These are phyloP conservation scores for Automeris io DNA, from an alignment of 2,888 invertebrate genomes.

Conservation along the genomic window DNA sequence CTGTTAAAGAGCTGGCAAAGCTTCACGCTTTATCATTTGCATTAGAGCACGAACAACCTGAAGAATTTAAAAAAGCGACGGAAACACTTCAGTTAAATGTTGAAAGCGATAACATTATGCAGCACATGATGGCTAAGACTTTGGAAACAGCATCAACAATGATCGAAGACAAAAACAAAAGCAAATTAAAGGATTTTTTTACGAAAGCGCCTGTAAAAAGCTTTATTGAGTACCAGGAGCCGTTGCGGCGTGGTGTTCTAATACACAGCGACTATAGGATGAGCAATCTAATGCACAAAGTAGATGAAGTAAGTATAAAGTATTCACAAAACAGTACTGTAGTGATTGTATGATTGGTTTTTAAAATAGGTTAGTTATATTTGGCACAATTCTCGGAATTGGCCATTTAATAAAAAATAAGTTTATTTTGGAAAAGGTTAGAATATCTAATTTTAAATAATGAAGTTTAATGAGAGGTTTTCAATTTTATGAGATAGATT, in stretches of 20 bases:
- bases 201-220: too few species aligned
- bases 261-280: constrained; percentile 1
- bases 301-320: not conserved
- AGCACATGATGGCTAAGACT: not conserved
- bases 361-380: too few species aligned
- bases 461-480: too few species aligned
- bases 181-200: not conserved
- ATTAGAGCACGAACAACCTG: constrained; percentile 22
- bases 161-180: not conserved
- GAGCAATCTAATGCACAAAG: constrained; percentile 7
- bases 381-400: too few species aligned
- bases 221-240: not conserved
- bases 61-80: constrained; percentile 14
- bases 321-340: too few species aligned
- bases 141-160: not conserved
- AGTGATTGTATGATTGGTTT: too few species aligned
- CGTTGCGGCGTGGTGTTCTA: not conserved
- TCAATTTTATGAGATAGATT: too few species aligned
- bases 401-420: too few species aligned
- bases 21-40: constrained; percentile 34
- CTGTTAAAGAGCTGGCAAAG: constrained; percentile 11
- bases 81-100: not conserved
- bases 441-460: too few species aligned
- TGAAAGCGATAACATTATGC: not conserved
- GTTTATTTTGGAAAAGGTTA: too few species aligned